Percentiles rank a stretch among this genome's conserved stretches.
Conservation (phyloP, 2,888 invertebrate genomes). For the Shargacucullia verbasci region DNA sequence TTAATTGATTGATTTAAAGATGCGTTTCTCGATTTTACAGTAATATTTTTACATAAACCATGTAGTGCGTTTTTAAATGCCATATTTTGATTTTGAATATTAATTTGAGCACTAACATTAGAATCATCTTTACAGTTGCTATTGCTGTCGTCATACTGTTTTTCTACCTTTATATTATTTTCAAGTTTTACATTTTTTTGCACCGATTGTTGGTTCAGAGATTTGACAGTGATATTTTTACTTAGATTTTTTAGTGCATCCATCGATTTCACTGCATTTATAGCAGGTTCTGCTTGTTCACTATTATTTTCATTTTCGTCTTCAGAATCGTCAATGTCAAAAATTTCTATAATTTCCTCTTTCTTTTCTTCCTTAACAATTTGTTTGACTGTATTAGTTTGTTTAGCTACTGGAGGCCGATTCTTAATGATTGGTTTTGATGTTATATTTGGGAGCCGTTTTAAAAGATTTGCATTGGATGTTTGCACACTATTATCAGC, state of each 20-base stretch:
- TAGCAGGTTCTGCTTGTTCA: slow-evolving; percentile 29
- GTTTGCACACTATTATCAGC: slow-evolving; percentile 13
- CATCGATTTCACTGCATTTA: slow-evolving; percentile 46
- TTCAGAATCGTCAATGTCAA: slow-evolving; percentile 83
- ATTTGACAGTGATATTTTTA: slow-evolving; percentile 75
- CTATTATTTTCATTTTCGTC: slow-evolving; percentile 65
- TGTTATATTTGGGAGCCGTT: slow-evolving; percentile 41
- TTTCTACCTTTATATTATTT: slow-evolving; percentile 45
- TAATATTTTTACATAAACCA: slow-evolving; percentile 77
- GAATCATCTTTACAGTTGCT: slow-evolving; percentile 40
- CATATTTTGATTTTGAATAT: slow-evolving; percentile 45
- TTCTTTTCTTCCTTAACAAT: slow-evolving; percentile 58
- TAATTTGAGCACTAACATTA: slow-evolving; percentile 34
- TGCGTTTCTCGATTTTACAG: slow-evolving; percentile 74
- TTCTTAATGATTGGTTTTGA: slow-evolving; percentile 45
- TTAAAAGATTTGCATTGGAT: slow-evolving; percentile 30
- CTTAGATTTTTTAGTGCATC: slow-evolving; percentile 68
- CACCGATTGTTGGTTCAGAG: slow-evolving; percentile 49
- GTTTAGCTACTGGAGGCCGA: slow-evolving; percentile 19
- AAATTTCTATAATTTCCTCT: slow-evolving; percentile 77
- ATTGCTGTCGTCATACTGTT: slow-evolving; percentile 41
- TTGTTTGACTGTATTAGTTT: slow-evolving; percentile 56
- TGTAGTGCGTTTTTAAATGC: slow-evolving; percentile 72
- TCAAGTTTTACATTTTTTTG: slow-evolving; percentile 38
- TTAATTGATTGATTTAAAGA: slow-evolving; percentile 60